Base-by-base conservation (phyloP, 2,797 vertebrate genomes). In the Taenioides sp. region DNA sequence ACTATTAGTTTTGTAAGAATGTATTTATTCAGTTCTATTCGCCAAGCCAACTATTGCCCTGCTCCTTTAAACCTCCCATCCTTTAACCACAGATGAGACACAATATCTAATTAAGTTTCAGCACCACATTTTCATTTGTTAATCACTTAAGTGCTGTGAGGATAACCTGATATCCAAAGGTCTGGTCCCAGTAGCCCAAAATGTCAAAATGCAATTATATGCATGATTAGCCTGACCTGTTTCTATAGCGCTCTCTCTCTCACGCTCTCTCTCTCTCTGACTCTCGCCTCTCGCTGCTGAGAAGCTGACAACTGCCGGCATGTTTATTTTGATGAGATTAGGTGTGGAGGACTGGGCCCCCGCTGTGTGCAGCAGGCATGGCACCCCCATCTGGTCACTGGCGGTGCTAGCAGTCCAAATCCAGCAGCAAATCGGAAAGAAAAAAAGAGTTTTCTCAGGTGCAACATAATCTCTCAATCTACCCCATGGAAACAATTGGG, bases 181-280 rank as follows among this genome's bases (percentile, higher is more conserved):
- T 94, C 94, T 94, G 86, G 92, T 95, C 94, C 94, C 94, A 91
- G 91, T 89, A 91, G 94, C 89, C 92, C 89, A 87, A 93, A 91
- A 95, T 95, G 94, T 95, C 95, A 96, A 95, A 95, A 96, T 94
- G 94, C 93, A 95, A 96, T 96, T 96, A 96, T 96, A 95, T 95
- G 95, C 95, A 94, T 95, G 94, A 95, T 95, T 95, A 95, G 94
- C 93, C 94, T 94, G 94, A 94, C 94, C 94, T 90, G 94, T 93
- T 95, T 95, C 94, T 92, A 92, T 91, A 92, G 92, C 89, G 90
- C 92, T 86, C 89, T 87, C 86, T 87, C 82, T 86, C 2, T 22
- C n/a, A n/a, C n/a, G 17, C 59, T 7, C 60, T 31, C 59, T 62
- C 60, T 22, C 14, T 37, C 31, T 62, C 31, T 37, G 31, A 37